Conservation (phyloP, 2,797 vertebrate genomes). For the Platalea minor region DNA sequence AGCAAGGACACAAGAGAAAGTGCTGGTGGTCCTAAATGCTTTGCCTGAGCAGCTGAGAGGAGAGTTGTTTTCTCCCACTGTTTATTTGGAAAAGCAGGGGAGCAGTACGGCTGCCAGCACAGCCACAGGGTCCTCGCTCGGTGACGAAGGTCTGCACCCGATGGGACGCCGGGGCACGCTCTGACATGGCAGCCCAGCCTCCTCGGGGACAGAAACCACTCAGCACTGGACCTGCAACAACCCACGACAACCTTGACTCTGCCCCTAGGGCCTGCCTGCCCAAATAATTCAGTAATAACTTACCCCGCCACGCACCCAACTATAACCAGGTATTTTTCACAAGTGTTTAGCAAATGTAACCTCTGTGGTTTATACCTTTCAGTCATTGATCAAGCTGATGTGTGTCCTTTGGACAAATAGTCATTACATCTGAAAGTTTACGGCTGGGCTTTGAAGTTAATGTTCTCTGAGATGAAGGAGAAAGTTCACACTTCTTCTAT, state of each 20-base stretch:
- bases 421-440: slow-evolving; percentile 66
- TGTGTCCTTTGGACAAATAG: slow-evolving; percentile 44
- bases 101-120: neutral
- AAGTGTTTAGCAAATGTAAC: slow-evolving; percentile 61
- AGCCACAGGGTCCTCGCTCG: fast-evolving
- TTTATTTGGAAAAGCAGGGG: neutral
- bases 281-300: neutral
- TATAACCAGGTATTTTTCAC: neutral
- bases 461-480: slow-evolving; percentile 63
- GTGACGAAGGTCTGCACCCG: neutral
- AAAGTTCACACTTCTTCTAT: slow-evolving; percentile 61
- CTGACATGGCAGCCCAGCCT: neutral
- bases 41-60: neutral
- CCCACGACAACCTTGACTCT: neutral
- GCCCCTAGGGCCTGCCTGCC: neutral
- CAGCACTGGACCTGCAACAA: neutral
- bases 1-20: neutral
- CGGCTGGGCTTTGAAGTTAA: slow-evolving; percentile 55
- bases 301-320: neutral
- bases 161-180: fast-evolving
- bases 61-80: neutral
- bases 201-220: neutral
- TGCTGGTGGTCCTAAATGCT: neutral
- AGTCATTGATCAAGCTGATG: slow-evolving; percentile 33
- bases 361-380: slow-evolving; percentile 34